phyloP scores from a whole-genome alignment of 2,888 invertebrate species.

The Apamea anceps region DNA sequence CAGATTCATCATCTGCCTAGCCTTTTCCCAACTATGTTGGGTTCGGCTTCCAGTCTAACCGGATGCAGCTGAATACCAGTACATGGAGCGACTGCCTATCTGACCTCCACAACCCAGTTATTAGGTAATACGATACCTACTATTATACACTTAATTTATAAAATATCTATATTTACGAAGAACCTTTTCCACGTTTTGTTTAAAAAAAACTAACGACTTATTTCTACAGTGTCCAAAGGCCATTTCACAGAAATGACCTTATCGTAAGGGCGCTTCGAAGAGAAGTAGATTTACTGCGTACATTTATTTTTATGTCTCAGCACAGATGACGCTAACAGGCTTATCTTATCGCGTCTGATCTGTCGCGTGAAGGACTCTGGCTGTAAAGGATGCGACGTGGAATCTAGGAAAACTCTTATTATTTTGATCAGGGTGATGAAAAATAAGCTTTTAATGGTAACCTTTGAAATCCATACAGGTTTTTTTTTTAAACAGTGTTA shows the following conservation, averaged over 20 bases:
- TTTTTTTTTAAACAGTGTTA: no score
- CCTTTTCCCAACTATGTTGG: no score
- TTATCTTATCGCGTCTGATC: slow-evolving; percentile 60
- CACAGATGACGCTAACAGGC: slow-evolving; percentile 57
- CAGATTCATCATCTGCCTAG: no score
- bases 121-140: no score
- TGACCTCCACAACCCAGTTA: no score
- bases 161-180: neutral
- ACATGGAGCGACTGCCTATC: no score
- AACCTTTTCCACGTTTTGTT: neutral
- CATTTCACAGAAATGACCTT: slow-evolving; percentile 28
- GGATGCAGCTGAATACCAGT: no score
- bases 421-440: neutral
- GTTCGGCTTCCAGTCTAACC: no score
- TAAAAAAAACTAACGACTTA: neutral
- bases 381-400: slow-evolving; percentile 22
- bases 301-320: slow-evolving; percentile 60
- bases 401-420: slow-evolving; percentile 25
- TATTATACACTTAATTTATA: no score
- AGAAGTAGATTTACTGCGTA: slow-evolving; percentile 48
- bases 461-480: neutral
- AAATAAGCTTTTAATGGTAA: neutral
- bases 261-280: slow-evolving; percentile 23
- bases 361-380: slow-evolving; percentile 40
- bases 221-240: neutral